Base-by-base conservation (phyloP, 2,888 invertebrate species). In the Dascillus cervinus region DNA sequence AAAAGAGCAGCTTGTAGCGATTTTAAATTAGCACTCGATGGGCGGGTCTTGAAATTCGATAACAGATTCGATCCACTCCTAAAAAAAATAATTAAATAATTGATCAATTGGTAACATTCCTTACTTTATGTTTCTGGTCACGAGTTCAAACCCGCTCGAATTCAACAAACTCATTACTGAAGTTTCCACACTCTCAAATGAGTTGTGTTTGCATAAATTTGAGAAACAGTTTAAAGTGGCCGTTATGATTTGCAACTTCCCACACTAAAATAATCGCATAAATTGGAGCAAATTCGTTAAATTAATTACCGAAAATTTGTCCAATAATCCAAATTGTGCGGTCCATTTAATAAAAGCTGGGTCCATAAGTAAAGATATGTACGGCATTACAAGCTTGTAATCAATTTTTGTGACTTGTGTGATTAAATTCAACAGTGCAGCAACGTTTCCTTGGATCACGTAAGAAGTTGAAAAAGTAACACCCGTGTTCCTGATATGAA, bases 401-500 rank as follows among this genome's bases (percentile, higher is more conserved):
- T 44, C 30, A 19, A 32, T 35, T 13, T 32, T 34, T 3, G 38
- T 28, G 8, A 43, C 29, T 29, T 56, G 60, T 32, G 64, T 63
- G 2, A 72, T 44, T 25, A 70, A 57, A 46, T 68, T 70, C n/a
- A 73, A 44, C 1, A 77, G 55, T 2, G 74, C 72, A 20, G 75
- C 65, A 12, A 72, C 70, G 58, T 79, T 77, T 13, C 72, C 72
- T 44, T 71, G 71, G 26, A 73, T 68, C 25, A 72, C 58, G 29
- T 70, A 61, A 1, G 73, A 70, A 13, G 66, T 65, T 10, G 60
- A 54, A 6, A 60, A 44, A 46, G 62, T 63, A 9, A 75, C 52
- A 56, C 72, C 65, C 12, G 77, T 75, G 2, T 70, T 69, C 40
- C 71, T 66, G 1, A 72, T 66, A 60, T 78, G 79, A 49, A 71